Evolutionary conservation across 2,888 invertebrate genomes (phyloP).

Genomic region (Notocelia uddmanniana): DNA sequence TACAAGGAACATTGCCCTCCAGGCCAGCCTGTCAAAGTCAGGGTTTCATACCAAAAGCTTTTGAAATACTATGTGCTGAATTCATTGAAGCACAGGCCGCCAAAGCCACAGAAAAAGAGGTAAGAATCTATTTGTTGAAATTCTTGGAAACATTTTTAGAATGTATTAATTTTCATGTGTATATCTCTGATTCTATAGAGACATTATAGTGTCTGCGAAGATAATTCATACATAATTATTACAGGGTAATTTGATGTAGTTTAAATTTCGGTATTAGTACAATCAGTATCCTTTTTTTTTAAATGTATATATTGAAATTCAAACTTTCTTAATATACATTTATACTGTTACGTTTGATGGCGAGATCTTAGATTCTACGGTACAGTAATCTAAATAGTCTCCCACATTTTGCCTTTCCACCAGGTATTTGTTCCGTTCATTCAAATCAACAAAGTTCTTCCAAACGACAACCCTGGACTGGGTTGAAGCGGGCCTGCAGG

Average conservation of each 20-base stretch:
- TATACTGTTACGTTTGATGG: no score
- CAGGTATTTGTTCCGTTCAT: slow-evolving; percentile 98
- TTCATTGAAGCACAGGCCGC: slow-evolving; percentile 98
- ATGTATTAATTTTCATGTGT: neutral
- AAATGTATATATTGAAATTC: no score
- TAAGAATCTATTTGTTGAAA: slow-evolving; percentile 55
- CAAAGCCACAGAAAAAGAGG: slow-evolving; percentile 99
- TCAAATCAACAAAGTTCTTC: slow-evolving; percentile 99
- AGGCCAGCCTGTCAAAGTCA: slow-evolving; percentile 98
- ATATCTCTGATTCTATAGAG: no score
- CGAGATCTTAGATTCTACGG: no score
- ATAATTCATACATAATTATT: neutral
- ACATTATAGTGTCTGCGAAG: no score
- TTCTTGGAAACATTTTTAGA: neutral
- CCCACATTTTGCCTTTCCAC: slow-evolving; percentile 20
- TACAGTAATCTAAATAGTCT: neutral
- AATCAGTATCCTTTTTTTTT: no score
- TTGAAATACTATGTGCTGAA: slow-evolving; percentile 99
- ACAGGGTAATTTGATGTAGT: no score
- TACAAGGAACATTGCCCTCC: slow-evolving; percentile 97
- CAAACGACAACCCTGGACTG: slow-evolving; percentile 99
- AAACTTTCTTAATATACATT: no score
- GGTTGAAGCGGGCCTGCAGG: slow-evolving; percentile 99
- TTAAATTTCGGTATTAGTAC: no score
- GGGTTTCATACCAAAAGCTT: slow-evolving; percentile 99